Evolutionary conservation across 2,113 vertebrate species (phyloP), one percentile per base, ranked within the genome.

Genomic region (Tenebrosternarchus preto): DNA sequence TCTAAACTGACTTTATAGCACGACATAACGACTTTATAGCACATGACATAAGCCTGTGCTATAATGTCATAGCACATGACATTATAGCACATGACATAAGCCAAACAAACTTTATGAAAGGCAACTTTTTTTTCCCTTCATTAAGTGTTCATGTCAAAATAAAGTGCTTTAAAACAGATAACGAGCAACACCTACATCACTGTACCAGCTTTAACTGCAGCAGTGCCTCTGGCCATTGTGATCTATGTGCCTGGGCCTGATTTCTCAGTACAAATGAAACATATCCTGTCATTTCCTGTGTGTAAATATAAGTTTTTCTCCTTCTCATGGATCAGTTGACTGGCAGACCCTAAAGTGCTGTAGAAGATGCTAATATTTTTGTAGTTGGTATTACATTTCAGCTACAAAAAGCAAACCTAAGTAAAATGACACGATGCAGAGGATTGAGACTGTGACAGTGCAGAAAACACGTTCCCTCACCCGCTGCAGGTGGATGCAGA

Each of bases 151-250:
- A 56, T n/a, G 33, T 19, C 43, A 63, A 80, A 80, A 56, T 73
- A 80, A 80, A 80, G 78, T 80, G 78, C 69, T 56, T 73, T 57
- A 36, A 59, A 72, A 29, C 3, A 9, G 73, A 57, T 19, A 33
- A 15, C 33, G 64, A 15, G 36, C n/a, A 68, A 68, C 17, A 33
- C 64, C 31, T 36, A 36, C 64, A n/a, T 22, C 5, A n/a, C 4
- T n/a, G 5, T 17, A 67, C 17, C n/a, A 36, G 27, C 61, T 64
- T 5, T 20, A 24, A 36, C 31, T 16, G 20, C 4, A 68, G 64
- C 33, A 3, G n/a, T 15, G 39, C 20, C 4, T 39, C n/a, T 31
- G 6, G 2, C 20, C 64, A 19, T 29, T 36, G 31, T 67, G 20
- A 31, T 67, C 8, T n/a, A 67, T n/a, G 17, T 67, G 63, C 4